Conservation (phyloP, 2,797 vertebrate genomes). For the Spheniscus humboldti region DNA sequence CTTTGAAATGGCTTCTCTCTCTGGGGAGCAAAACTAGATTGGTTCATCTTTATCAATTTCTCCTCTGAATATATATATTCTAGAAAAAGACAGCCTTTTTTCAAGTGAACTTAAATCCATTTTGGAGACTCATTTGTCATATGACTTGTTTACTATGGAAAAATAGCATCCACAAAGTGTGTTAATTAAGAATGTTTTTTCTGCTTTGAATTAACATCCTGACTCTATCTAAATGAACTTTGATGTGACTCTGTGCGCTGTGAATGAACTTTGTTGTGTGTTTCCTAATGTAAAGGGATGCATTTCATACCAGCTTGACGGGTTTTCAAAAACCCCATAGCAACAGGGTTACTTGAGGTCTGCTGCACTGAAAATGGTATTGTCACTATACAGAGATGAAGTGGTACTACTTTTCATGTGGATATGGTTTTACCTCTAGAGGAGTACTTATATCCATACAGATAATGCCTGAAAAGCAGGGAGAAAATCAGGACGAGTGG, state of each 20-base stretch:
- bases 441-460: not conserved
- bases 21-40: not conserved
- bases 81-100: not conserved
- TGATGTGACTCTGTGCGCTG: not conserved
- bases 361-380: not conserved
- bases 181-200: not conserved
- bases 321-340: not conserved
- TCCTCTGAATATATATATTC: not conserved
- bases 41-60: not conserved
- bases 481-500: not conserved
- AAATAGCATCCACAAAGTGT: not conserved
- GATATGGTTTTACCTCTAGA: not conserved
- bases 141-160: not conserved
- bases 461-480: not conserved
- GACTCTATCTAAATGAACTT: not conserved
- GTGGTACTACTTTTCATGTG: not conserved
- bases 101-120: not conserved
- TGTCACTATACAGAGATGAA: not conserved
- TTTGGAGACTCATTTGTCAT: not conserved
- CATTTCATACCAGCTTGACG: not conserved
- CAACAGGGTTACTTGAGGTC: not conserved
- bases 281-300: not conserved
- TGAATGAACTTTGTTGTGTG: not conserved
- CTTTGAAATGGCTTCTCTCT: not conserved
- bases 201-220: not conserved